Evolutionary conservation across 1,140 invertebrate species (phyloP).

Genomic region (Ceratosolen fusciceps): DNA sequence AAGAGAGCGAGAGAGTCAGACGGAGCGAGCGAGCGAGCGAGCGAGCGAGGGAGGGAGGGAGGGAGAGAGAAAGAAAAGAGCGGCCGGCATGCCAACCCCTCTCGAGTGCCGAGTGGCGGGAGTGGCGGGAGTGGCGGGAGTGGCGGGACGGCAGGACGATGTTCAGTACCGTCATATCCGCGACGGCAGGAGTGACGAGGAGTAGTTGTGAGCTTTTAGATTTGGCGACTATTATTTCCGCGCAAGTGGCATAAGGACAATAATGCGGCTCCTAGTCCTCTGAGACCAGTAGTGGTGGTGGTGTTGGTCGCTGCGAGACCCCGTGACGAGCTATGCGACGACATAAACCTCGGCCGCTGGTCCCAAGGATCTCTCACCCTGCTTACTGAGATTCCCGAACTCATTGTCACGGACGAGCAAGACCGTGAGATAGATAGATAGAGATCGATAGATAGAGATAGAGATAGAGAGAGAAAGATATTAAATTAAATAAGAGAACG

Average conservation of each 20-base stretch:
- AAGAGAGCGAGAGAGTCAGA: not conserved
- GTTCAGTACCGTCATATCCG: constrained; percentile 40
- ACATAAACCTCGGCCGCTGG: constrained; percentile 8
- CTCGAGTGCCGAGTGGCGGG: constrained; percentile 10
- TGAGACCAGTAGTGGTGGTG: not conserved
- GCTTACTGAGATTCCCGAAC: not conserved
- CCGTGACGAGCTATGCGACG: constrained; percentile 25
- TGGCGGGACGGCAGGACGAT: constrained; percentile 17
- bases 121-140: constrained; percentile 23
- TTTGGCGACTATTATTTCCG: not conserved
- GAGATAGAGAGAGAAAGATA: not conserved
- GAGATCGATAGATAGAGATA: constrained; percentile 5
- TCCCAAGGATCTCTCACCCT: not conserved
- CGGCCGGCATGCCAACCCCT: constrained; percentile 19
- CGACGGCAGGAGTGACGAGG: constrained; percentile 32
- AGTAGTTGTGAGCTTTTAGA: constrained; percentile 6
- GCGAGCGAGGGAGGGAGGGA: not conserved
- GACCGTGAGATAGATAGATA: not conserved
- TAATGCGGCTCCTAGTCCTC: not conserved
- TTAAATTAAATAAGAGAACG: not conserved
- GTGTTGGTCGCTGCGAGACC: not conserved
- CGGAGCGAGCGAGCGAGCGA: not conserved
- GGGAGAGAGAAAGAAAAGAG: constrained; percentile 2
- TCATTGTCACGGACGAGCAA: not conserved
- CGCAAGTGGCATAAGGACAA: constrained; percentile 1